A percentile compares a stretch with the other conserved stretches of the same genome.
These are phyloP conservation scores for Toxotes jaculatrix DNA, from an alignment of 2,113 vertebrate genomes.

Conservation along the genomic window DNA sequence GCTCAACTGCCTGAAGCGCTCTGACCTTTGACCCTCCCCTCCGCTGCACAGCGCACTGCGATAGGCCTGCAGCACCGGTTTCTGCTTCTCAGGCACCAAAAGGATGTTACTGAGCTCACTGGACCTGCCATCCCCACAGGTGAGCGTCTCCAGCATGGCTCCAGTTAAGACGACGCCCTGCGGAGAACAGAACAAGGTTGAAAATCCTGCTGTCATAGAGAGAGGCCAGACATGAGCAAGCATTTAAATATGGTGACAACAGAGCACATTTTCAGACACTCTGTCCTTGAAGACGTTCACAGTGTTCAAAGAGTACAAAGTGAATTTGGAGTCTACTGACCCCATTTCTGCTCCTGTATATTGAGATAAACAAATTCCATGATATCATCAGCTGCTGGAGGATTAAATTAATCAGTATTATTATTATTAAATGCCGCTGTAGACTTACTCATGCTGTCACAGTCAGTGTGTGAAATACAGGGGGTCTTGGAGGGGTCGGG, in stretches of 20 bases:
- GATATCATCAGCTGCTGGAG: too few species aligned
- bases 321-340: too few species aligned
- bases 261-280: not conserved
- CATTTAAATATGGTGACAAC: not conserved
- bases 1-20: conserved; percentile 87
- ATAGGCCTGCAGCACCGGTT: conserved; percentile 81
- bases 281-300: too few species aligned
- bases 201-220: not conserved
- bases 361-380: too few species aligned
- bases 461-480: too few species aligned
- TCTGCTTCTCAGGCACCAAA: conserved; percentile 78
- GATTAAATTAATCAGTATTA: too few species aligned
- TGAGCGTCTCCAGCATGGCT: conserved; percentile 87
- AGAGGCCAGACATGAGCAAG: not conserved
- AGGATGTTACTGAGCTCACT: conserved; percentile 85
- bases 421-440: too few species aligned
- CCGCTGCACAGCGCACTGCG: conserved; percentile 80
- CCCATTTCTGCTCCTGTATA: too few species aligned
- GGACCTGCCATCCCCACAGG: conserved; percentile 80
- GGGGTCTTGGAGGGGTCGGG: too few species aligned
- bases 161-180: conserved; percentile 88
- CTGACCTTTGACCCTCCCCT: conserved; percentile 69
- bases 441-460: too few species aligned
- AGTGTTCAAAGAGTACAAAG: too few species aligned
- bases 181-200: not conserved